A percentile compares a stretch with the other conserved stretches of the same genome.
phyloP scores from a whole-genome alignment of 2,888 invertebrate genomes.

The Metallyticus violacea region DNA sequence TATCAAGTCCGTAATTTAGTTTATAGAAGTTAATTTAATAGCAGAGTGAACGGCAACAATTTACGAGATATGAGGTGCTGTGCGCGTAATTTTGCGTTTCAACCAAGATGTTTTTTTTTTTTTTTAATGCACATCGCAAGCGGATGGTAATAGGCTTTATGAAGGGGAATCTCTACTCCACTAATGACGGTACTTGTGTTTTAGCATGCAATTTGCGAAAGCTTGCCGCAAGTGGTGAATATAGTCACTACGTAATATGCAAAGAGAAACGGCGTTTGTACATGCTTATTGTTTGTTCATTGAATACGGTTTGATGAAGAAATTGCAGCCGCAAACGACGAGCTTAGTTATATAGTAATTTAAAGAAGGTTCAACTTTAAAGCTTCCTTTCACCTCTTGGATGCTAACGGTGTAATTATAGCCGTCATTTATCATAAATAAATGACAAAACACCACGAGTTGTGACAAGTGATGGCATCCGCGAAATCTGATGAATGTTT shows the following conservation, averaged over 20 bases:
- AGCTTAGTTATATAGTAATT: not conserved
- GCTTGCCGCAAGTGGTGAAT: not conserved
- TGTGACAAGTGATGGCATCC: not conserved
- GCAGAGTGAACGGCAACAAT: not conserved
- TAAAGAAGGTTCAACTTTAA: not conserved
- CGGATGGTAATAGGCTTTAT: too few relatives aligned
- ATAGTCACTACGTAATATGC: not conserved
- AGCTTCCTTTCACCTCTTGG: too few relatives aligned
- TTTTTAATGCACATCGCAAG: not conserved
- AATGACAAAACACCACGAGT: not conserved
- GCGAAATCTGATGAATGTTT: not conserved
- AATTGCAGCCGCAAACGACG: not conserved
- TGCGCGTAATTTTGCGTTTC: not conserved
- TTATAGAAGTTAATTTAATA: too few relatives aligned
- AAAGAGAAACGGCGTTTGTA: not conserved
- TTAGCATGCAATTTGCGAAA: not conserved
- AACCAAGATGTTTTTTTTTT: not conserved
- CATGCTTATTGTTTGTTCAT: not conserved
- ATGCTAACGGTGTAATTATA: not conserved
- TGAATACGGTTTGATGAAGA: not conserved
- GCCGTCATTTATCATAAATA: not conserved
- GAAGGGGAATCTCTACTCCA: not conserved
- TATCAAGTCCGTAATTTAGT: too few relatives aligned
- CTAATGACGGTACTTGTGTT: not conserved
- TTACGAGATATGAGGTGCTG: not conserved